phyloP scores from a whole-genome alignment of 2,888 invertebrate species.

The Trypoxylon attenuatum region DNA sequence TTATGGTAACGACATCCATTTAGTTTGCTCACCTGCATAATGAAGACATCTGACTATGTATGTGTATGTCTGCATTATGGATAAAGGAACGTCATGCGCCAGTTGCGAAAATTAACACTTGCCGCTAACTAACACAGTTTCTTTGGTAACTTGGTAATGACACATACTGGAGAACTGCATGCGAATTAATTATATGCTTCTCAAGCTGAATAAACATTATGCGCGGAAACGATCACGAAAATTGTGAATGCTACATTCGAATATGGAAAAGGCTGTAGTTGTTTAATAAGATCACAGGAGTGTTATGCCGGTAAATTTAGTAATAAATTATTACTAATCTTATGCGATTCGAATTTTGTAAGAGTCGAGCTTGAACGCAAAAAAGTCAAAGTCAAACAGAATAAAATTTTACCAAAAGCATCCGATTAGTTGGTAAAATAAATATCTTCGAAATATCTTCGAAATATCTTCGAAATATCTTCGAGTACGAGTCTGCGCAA shows the following conservation, averaged over 20 bases:
- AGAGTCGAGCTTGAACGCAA: too few relatives aligned
- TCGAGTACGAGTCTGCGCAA: too few relatives aligned
- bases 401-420: conserved; percentile 27
- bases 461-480: conserved; percentile 12
- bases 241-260: conserved; percentile 24
- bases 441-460: conserved; percentile 27
- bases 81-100: conserved; percentile 37
- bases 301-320: conserved; percentile 25
- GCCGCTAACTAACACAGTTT: conserved; percentile 13
- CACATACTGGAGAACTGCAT: too few relatives aligned
- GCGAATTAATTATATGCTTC: too few relatives aligned
- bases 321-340: conserved; percentile 15
- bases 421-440: conserved; percentile 43
- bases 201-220: not conserved
- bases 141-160: conserved; percentile 40
- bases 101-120: conserved; percentile 20
- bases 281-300: conserved; percentile 44
- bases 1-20: conserved; percentile 5
- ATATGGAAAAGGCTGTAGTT: conserved; percentile 38
- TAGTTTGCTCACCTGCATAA: conserved; percentile 6
- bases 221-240: conserved; percentile 1
- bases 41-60: conserved; percentile 5
- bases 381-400: too few relatives aligned
- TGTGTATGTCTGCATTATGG: conserved; percentile 12
- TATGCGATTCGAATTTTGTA: too few relatives aligned